A percentile compares a stretch with the other conserved stretches of the same genome.
Evolutionary conservation across 2,797 vertebrate genomes (phyloP).

Genomic region (Myripristis murdjan): DNA sequence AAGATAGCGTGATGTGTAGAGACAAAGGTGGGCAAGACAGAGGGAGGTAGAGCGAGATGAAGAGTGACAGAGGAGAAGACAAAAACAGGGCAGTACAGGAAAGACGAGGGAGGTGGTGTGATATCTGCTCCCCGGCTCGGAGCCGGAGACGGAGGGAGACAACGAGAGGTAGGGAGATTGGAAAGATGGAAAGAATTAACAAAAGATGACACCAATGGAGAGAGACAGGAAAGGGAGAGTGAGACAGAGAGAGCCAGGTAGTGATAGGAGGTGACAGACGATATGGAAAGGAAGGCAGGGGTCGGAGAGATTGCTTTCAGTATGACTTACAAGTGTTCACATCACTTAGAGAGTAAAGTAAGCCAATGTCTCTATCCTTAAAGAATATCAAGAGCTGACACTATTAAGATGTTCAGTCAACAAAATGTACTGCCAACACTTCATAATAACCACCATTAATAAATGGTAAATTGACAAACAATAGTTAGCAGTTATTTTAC

Average conservation of each 20-base stretch:
- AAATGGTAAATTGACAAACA: no score
- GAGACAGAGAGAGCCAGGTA: slow-evolving; percentile 20
- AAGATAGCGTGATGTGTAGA: slow-evolving; percentile 46
- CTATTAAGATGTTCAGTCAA: no score
- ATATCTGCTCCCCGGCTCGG: slow-evolving; percentile 29
- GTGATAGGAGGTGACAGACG: neutral
- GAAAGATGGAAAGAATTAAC: slow-evolving; percentile 2
- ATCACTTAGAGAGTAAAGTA: no score
- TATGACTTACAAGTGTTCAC: no score
- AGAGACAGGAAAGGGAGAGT: slow-evolving; percentile 3
- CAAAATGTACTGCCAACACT: no score
- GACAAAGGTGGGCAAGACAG: slow-evolving; percentile 46
- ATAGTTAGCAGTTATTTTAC: no score
- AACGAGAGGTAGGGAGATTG: no score
- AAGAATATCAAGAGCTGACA: no score
- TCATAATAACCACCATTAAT: no score
- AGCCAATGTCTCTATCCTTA: no score
- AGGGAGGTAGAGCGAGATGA: slow-evolving; percentile 35
- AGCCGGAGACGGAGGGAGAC: neutral
- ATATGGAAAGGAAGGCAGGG: neutral
- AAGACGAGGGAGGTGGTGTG: slow-evolving; percentile 22
- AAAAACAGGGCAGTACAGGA: slow-evolving; percentile 26
- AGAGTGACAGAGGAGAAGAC: slow-evolving; percentile 56
- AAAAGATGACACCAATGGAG: slow-evolving; percentile 19
- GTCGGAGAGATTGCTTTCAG: neutral